phyloP scores from a whole-genome alignment of 2,797 vertebrate genomes.

The Malurus splendens region DNA sequence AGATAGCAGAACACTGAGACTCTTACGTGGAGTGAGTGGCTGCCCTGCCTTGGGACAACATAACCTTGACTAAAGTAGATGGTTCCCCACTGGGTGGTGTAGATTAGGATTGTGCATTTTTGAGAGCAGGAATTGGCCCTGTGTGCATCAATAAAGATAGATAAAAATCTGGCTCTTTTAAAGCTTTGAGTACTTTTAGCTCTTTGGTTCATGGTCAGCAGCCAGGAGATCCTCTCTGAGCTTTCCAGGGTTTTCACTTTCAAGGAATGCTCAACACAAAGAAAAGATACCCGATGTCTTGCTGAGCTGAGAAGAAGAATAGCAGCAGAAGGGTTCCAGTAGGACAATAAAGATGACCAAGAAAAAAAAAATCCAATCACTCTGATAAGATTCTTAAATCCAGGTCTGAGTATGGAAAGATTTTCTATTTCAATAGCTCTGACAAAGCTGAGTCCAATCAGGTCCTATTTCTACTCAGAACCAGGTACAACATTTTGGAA shows the following conservation, averaged over 20 bases:
- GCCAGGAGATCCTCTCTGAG: neutral
- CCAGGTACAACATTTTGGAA: conserved; percentile 49
- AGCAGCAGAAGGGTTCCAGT: neutral
- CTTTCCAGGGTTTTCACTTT: neutral
- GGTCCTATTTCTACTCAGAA: conserved; percentile 28
- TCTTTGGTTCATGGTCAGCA: neutral
- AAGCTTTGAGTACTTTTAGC: neutral
- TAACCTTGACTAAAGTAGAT: neutral
- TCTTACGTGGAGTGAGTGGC: neutral
- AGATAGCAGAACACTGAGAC: neutral
- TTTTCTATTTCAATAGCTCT: neutral
- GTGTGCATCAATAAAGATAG: neutral
- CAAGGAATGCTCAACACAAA: neutral
- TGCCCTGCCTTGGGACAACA: neutral
- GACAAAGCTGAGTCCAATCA: conserved; percentile 15
- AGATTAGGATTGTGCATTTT: neutral
- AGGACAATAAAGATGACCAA: neutral
- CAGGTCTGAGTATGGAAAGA: neutral
- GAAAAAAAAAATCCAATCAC: neutral
- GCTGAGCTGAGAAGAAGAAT: neutral
- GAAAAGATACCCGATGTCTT: neutral
- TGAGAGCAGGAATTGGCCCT: neutral
- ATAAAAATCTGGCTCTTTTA: neutral
- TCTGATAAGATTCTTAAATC: neutral
- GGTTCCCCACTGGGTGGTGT: neutral